Conservation (phyloP, 2,797 vertebrate genomes). For the Artibeus lituratus region DNA sequence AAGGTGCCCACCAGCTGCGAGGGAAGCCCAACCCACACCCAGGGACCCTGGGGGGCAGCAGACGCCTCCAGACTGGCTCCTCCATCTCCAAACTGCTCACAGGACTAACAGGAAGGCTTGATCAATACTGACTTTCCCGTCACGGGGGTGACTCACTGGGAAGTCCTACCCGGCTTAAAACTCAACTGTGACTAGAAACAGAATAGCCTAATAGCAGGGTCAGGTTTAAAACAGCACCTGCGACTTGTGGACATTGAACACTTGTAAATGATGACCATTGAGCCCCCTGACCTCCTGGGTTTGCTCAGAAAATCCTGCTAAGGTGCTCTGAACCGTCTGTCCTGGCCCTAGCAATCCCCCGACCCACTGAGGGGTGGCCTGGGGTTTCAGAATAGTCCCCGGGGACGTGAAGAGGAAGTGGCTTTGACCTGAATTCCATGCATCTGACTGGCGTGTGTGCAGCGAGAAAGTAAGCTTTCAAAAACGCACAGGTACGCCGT, state of each 20-base stretch:
- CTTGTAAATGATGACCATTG: slow-evolving; percentile 61
- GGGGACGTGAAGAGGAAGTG: accelerated
- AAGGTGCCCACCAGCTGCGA: background rate
- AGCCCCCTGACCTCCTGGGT: slow-evolving; percentile 18
- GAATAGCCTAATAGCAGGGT: slow-evolving; percentile 67
- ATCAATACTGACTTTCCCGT: slow-evolving; percentile 79
- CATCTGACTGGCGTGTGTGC: background rate
- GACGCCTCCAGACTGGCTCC: background rate
- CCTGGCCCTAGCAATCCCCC: accelerated
- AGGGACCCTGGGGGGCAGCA: background rate
- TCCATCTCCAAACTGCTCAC: slow-evolving; percentile 40
- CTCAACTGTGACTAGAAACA: slow-evolving; percentile 74
- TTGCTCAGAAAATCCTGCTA: background rate
- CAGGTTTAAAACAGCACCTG: slow-evolving; percentile 75
- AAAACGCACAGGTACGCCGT: background rate
- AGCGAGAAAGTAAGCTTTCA: background rate
- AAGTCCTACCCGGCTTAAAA: slow-evolving; percentile 71
- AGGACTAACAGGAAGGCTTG: slow-evolving; percentile 78
- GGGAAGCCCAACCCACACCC: background rate
- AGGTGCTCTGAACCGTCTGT: background rate
- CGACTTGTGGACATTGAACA: slow-evolving; percentile 66
- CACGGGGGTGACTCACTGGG: slow-evolving; percentile 76
- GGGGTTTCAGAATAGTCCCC: background rate
- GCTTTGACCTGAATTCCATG: background rate
- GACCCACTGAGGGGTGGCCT: background rate